Evolutionary conservation across 2,797 vertebrate genomes (phyloP).

Genomic region (Euthynnus affinis): DNA sequence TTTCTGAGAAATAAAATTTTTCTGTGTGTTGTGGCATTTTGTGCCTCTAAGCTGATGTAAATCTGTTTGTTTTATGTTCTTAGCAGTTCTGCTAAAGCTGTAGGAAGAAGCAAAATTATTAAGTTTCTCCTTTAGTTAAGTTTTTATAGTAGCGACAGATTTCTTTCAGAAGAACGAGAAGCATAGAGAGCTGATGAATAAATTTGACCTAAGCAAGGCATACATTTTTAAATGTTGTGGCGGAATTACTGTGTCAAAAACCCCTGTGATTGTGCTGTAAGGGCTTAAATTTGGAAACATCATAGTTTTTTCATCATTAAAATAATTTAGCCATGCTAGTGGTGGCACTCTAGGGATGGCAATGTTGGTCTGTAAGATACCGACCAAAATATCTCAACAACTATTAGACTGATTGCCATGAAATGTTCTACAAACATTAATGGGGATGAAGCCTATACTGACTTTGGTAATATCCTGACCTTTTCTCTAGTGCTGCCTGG

Average conservation of each 20-base stretch:
- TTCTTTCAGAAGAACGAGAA: not conserved
- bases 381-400: too few species aligned
- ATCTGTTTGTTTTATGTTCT: not conserved
- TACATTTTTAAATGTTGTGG: not conserved
- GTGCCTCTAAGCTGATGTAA: not conserved
- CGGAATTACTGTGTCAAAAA: not conserved
- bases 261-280: not conserved
- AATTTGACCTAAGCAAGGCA: not conserved
- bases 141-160: not conserved
- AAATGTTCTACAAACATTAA: too few species aligned
- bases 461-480: too few species aligned
- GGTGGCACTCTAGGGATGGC: too few species aligned
- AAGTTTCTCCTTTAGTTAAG: not conserved
- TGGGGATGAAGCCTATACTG: too few species aligned
- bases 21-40: not conserved
- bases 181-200: not conserved
- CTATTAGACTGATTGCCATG: too few species aligned
- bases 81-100: conserved; percentile 1
- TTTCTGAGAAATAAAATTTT: not conserved
- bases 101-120: not conserved
- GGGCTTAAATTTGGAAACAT: not conserved
- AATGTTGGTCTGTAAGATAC: too few species aligned
- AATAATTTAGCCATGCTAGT: too few species aligned
- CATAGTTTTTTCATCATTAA: too few species aligned
- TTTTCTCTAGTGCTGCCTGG: too few species aligned